Base-by-base conservation (phyloP, 1,140 invertebrate genomes). In the Drosophila tsacasi region DNA sequence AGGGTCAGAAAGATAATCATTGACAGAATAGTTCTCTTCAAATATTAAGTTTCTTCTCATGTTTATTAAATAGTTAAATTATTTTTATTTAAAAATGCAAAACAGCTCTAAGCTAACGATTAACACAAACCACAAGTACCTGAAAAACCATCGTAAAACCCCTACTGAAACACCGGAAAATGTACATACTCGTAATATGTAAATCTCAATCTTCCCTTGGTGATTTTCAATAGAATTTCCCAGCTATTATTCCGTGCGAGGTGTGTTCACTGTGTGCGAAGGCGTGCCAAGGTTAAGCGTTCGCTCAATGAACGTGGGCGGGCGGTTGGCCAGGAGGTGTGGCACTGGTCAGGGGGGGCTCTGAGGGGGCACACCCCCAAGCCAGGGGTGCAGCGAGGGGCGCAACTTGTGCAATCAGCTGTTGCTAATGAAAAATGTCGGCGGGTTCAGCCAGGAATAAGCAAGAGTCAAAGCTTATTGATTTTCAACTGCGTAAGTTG, bases 391-490 rank as follows among this genome's bases (percentile, higher is more conserved):
- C 17, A n/a, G 37, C n/a, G 47, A 37, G 54, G 83, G 73, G 75
- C 76, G 84, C 68, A 72, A 55, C 77, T 87, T 87, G 84, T 89
- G 81, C 84, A 87, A 87, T 87, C 84, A 87, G 84, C 84, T 87
- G 84, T 87, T 89, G 84, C 84, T 87, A 87, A 87, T 87, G 84
- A 87, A 87, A 87, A 89, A 71, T 60, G 74, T 78, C 75, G 74
- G 46, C 64, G 76, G 65, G 72, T 42, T 40, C 42, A 49, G 52
- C 32, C 35, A 72, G 52, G 64, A 60, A 49, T 13, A 68, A 64
- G 54, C 62, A 80, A 81, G 68, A 75, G 81, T 86, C 80, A 83
- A 66, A 82, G 61, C 66, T 73, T 86, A 86, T 86, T 86, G 83
- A 86, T 86, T 86, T 86, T 86, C 64, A 80, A 69, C 50, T 71